These are phyloP conservation scores for Hemistola chrysoprasaria DNA, from an alignment of 2,888 invertebrate species.

Conservation along the genomic window DNA sequence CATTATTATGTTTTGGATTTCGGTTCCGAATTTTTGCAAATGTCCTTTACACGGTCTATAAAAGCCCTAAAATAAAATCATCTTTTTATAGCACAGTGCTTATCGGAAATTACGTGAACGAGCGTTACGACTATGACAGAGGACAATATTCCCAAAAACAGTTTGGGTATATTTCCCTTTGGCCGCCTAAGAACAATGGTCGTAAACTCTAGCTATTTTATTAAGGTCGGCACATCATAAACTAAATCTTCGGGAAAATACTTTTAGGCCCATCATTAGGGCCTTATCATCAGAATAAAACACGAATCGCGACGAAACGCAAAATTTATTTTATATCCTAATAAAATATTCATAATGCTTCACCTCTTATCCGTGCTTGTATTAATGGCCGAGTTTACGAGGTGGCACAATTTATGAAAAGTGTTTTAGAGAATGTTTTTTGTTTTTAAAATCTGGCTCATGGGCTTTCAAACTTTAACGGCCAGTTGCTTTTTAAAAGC, in stretches of 20 bases:
- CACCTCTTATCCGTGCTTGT: conserved; percentile 15
- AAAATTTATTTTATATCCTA: conserved; percentile 25
- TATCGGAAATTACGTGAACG: conserved; percentile 18
- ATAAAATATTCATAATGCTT: conserved; percentile 27
- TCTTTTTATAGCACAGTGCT: conserved; percentile 13
- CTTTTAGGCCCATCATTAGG: conserved; percentile 32
- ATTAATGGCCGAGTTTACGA: conserved; percentile 22
- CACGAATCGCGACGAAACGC: conserved; percentile 23
- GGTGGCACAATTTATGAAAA: conserved; percentile 6
- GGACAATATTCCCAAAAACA: conserved; percentile 17
- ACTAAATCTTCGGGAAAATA: conserved; percentile 33
- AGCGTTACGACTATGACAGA: conserved; percentile 17
- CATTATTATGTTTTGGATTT: too few relatives aligned
- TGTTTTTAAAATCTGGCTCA: too few relatives aligned
- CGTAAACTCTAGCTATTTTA: conserved; percentile 32
- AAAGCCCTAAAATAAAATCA: conserved; percentile 16
- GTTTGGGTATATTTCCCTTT: conserved; percentile 22
- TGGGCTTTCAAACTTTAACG: too few relatives aligned
- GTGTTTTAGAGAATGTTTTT: conserved; percentile 5
- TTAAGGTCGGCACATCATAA: conserved; percentile 32
- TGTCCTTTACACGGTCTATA: neutral
- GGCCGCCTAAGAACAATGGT: conserved; percentile 24
- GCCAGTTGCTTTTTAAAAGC: too few relatives aligned
- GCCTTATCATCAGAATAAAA: conserved; percentile 30
- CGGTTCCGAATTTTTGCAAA: too few relatives aligned